These are phyloP conservation scores for Chrysolina haemoptera DNA, from an alignment of 2,888 invertebrate species.

Conservation along the genomic window DNA sequence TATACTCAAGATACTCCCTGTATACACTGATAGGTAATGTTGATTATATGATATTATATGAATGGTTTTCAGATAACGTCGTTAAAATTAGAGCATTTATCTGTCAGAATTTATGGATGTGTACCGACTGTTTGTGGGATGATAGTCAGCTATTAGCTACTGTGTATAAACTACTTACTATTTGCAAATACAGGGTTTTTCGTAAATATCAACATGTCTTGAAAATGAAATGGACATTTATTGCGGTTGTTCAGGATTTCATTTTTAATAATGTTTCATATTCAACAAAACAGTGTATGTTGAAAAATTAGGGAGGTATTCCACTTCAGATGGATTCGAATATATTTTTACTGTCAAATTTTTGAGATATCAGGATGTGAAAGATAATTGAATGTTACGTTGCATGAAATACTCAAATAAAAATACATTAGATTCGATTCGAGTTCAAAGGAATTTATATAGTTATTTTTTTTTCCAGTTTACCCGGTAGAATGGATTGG, in stretches of 20 bases:
- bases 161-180: background rate
- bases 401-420: too few relatives aligned
- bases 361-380: too few relatives aligned
- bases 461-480: conserved; percentile 12
- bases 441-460: background rate
- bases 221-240: background rate
- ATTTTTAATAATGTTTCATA: too few relatives aligned
- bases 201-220: background rate
- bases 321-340: too few relatives aligned
- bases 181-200: conserved; percentile 10
- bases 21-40: background rate
- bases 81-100: background rate
- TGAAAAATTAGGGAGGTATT: too few relatives aligned
- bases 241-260: background rate
- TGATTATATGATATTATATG: background rate
- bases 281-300: too few relatives aligned
- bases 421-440: too few relatives aligned
- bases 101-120: background rate
- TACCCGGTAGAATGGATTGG: conserved; percentile 13
- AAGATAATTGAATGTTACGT: too few relatives aligned
- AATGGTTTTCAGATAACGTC: background rate
- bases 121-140: background rate
- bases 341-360: too few relatives aligned
- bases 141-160: background rate
- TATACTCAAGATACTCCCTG: background rate